Evolutionary conservation across 2,113 vertebrate genomes (phyloP), one percentile per base, ranked within the genome.

Genomic region (Pyxicephalus adspersus): DNA sequence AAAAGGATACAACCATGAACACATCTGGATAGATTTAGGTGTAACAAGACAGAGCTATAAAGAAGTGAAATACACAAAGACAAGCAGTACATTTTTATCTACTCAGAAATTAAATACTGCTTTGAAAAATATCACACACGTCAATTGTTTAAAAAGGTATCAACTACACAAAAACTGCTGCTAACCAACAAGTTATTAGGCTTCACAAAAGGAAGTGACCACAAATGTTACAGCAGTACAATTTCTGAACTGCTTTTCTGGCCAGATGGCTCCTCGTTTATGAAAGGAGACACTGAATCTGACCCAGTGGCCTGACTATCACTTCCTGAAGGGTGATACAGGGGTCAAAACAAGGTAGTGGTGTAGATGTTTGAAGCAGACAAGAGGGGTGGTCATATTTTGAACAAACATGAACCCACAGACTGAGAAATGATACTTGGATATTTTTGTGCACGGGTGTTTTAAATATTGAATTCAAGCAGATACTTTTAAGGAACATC

Each of bases 271-370:
- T 45, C 26, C 31, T 18, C 16, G 73, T 57, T 61, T 63, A 50
- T 63, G 72, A 74, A 58, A 58, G 20, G 52, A 3, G 54, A 74
- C 71, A 38, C 17, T 61, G 72, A 75, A 75, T 45, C 72, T 76
- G 73, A 61, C 57, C 73, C 6, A 28, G 31, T 51, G 73, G 73
- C 73, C 73, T 63, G 16, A 9, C 26, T 63, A 18, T 17, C 54
- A 72, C 51, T 75, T 75, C 72, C 72, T 23, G 73, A 50, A 63
- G 34, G 57, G 55, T 45, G 57, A 63, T 25, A 3, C 60, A 50
- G 58, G 34, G 73, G 73, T 61, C 51, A 57, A 26, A 19, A 51
- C 50, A 72, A 25, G 51, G 19, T 6, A 54, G 29, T n/a, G n/a
- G n/a, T n/a, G n/a, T n/a, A n/a, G n/a, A n/a, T n/a, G n/a, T n/a